Evolutionary conservation across 2,113 vertebrate genomes (phyloP), one percentile per base, ranked within the genome.

Genomic region (Rhombomys opimus): DNA sequence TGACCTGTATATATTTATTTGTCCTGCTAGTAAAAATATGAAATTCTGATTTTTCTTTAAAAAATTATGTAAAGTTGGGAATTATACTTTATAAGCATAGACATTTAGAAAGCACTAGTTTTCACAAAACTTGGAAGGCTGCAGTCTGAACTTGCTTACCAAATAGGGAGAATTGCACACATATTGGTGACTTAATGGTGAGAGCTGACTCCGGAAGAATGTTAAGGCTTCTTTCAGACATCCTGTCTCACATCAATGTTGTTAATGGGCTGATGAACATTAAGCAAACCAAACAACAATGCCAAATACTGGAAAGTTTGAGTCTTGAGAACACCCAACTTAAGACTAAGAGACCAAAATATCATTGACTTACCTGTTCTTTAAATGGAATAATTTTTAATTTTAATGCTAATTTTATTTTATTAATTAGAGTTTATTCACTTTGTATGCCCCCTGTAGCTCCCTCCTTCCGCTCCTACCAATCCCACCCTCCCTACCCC

Each of bases 211-310:
- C 5, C 5, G n/a, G 25, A 1, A 46, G 17, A 90, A 90, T 18
- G 3, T 5, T 12, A 59, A 63, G 27, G 2, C 4, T 32, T n/a
- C 2, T 46, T 72, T 9, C 12, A 12, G 7, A 13, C 17, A 5
- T 0, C 5, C 68, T 35, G 12, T 5, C 7, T 70, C 32, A 70
- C 32, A 35, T 17, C 30, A 5, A 67, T 18, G 15, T 59, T 20
- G 75, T 68, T 68, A 32, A 7, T 15, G 35, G 50, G n/a, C 5
- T 22, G 6, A 0, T 10, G 35, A 4, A 2, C 32, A 59, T 32
- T 11, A 22, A 52, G 25, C 4, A n/a, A 5, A 1, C 25, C 2
- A 20, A 18, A 46, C 0, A 46, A 77, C 2, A 78, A 15, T 8
- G 35, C 41, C 7, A 46, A 46, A 6, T 20, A 1, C 18, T 7